Base-by-base conservation (phyloP, 1,140 invertebrate species). In the Sitobion miscanthi region DNA sequence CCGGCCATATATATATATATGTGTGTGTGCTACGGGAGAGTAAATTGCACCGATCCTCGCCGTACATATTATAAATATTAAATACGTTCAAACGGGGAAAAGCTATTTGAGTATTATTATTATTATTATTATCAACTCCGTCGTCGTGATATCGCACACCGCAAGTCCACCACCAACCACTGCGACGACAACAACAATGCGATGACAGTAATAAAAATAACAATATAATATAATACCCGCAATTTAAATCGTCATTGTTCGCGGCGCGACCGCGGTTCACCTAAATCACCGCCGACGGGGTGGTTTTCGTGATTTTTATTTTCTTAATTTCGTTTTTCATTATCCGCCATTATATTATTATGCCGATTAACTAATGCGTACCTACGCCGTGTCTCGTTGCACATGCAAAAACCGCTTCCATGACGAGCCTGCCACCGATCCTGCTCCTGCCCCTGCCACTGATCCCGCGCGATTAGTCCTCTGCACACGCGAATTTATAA, bases 201-300 rank as follows among this genome's bases (percentile, higher is more conserved):
- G 2, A 42, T 2, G 42, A 87, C 14, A 49, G 49, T 57, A 14
- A 54, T 57, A 89, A 38, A 17, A 49, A 49, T 20, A 47, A 86
- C 1, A 47, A 62, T 25, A 91, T 4, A 47, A 62, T 25, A 91
- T 47, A 82, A 47, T 86, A 45, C 35, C 91, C 49, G 91, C 82
- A 93, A 93, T 93, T 93, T 93, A 86, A 93, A 93, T 86, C 52
- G 69, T 23, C 77, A 93, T 93, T 93, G 91, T 93, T 93, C 47
- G 49, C 47, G 49, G 52, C 62, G 90, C 23, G 30, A 25, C 42
- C 42, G 90, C 62, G 62, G 30, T 69, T 77, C 62, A 6, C n/a
- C 62, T 77, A 77, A 85, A 85, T 47, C 86, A 49, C 47, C 47
- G 45, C 47, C 47, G 45, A 30, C 82, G 25, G 42, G 85, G 85